Conservation (phyloP, 2,113 vertebrate genomes). For the Poecilia latipinna region DNA sequence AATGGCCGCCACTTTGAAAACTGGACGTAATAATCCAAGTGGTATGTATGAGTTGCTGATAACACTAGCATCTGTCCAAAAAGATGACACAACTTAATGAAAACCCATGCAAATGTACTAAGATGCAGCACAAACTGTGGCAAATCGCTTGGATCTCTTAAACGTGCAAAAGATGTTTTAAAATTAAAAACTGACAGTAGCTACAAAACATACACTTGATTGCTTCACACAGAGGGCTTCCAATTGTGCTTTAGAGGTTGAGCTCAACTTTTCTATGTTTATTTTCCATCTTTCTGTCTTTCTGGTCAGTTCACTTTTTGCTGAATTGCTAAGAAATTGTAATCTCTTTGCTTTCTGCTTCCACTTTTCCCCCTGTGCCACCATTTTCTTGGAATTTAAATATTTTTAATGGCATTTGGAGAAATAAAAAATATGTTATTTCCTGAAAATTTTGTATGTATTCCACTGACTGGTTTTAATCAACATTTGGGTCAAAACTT, state of each 20-base stretch:
- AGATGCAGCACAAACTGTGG: background rate
- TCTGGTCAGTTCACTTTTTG: too few species aligned
- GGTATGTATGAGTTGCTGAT: conserved; percentile 42
- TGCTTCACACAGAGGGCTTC: too few species aligned
- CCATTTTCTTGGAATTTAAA: too few species aligned
- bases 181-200: background rate
- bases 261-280: too few species aligned
- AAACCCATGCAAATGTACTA: conserved; percentile 8
- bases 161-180: background rate
- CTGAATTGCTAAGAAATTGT: too few species aligned
- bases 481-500: too few species aligned
- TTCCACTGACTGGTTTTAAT: background rate
- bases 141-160: too few species aligned
- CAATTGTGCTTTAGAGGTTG: too few species aligned
- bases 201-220: background rate
- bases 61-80: conserved; percentile 42
- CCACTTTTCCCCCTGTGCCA: too few species aligned
- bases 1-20: conserved; percentile 21
- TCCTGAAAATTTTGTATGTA: background rate
- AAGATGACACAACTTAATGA: conserved; percentile 16
- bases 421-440: background rate
- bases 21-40: conserved; percentile 19
- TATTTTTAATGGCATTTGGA: background rate
- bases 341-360: too few species aligned
- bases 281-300: too few species aligned